Percentiles rank a stretch among this genome's conserved stretches.
Evolutionary conservation across 2,113 vertebrate species (phyloP).

Genomic region (Solea solea): DNA sequence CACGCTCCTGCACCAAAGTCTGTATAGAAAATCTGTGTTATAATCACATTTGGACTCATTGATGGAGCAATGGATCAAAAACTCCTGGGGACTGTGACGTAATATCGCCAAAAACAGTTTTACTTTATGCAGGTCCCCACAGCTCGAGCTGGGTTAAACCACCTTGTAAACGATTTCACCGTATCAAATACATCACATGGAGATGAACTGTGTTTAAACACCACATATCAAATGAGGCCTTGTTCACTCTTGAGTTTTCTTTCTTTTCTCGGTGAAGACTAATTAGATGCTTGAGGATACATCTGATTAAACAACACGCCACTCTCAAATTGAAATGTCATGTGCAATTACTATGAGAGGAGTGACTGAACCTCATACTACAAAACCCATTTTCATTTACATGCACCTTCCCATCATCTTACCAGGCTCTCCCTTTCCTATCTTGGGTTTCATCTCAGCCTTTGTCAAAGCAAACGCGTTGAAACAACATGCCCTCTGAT

Average conservation of each 20-base stretch:
- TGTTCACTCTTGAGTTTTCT: constrained; percentile 63
- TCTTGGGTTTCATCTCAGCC: constrained; percentile 18
- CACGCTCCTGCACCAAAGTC: too few species aligned
- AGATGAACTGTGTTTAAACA: constrained; percentile 52
- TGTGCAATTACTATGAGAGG: constrained; percentile 70
- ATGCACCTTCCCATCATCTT: constrained; percentile 45
- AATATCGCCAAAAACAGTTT: too few species aligned
- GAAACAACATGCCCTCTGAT: constrained; percentile 32
- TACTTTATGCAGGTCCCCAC: too few species aligned
- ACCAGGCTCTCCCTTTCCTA: constrained; percentile 12
- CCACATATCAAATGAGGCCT: constrained; percentile 48
- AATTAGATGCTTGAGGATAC: constrained; percentile 77
- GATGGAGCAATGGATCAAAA: too few species aligned
- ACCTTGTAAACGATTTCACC: constrained; percentile 29
- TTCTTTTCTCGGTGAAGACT: constrained; percentile 53
- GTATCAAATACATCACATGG: constrained; percentile 24
- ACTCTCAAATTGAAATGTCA: constrained; percentile 77
- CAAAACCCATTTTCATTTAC: constrained; percentile 36
- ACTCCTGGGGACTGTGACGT: too few species aligned
- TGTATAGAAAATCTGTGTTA: too few species aligned
- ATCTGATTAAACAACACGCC: constrained; percentile 73
- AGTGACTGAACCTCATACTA: constrained; percentile 52
- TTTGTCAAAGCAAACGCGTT: constrained; percentile 33
- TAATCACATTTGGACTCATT: too few species aligned
- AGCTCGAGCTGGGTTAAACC: background rate